Evolutionary conservation across 30 jellyfish, hydroid and myxozoan species (phyloP), one percentile per base, ranked within the genome.

Genomic region (Morbakka virulenta): DNA sequence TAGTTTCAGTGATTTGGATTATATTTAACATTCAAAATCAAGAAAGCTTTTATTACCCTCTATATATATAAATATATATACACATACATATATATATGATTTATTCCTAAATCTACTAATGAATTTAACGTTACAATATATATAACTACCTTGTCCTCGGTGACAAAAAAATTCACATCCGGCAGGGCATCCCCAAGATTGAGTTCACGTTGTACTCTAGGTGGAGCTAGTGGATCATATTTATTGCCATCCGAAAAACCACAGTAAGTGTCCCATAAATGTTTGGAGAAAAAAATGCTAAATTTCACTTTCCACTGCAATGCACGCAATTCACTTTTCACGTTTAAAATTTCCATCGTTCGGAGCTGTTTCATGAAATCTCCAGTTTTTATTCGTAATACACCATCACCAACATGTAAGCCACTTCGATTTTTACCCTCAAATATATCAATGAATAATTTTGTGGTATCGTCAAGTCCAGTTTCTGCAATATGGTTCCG

Each of bases 221-320:
- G 96, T 0, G 91, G 96, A 22, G 91, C 89, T 33, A 36, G 25
- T 35, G 91, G 96, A 33, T 86, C 96, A n/a, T 76, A 77, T 14
- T 30, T 34, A 4, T 62, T 76, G 28, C 83, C 20, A 28, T 76
- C 76, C 1, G 85, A 62, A 0, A 86, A 12, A 52, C 96, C 83
- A 62, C 96, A 57, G 74, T 86, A 86, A 35, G 85, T 74, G 33
- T 69, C 67, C 96, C 96, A 86, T 3, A 86, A 26, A 11, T 71
- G 62, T 24, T 77, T 49, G 13, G 96, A 90, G 62, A 86, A 86
- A 41, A 67, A 86, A 17, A 52, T 51, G 21, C 96, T 85, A 62
- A 86, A 86, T 50, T 86, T 86, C 35, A 77, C 75, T 57, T 4
- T 49, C 87, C 88, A 77, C 53, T 86, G 76, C 33, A 86, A 2